A percentile compares a stretch with the other conserved stretches of the same genome.
Evolutionary conservation across 1,140 invertebrate species (phyloP).

Genomic region (Dufourea novaeangliae): DNA sequence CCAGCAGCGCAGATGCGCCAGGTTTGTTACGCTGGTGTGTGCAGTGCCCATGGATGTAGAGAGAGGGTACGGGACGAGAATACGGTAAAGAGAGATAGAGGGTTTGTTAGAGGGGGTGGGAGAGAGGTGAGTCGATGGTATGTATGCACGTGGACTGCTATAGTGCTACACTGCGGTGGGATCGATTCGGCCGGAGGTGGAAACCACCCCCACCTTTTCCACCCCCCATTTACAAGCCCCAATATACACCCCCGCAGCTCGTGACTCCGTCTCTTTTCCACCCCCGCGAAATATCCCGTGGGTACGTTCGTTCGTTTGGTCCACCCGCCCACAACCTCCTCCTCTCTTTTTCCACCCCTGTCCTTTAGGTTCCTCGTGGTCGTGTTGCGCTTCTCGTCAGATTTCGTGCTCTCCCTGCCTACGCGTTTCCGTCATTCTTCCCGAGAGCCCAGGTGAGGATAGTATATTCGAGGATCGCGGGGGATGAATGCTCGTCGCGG

Average conservation of each 20-base stretch:
- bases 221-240: slow-evolving; percentile 75
- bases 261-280: slow-evolving; percentile 62
- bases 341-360: slow-evolving; percentile 42
- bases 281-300: slow-evolving; percentile 69
- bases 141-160: slow-evolving; percentile 79
- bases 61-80: neutral
- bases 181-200: slow-evolving; percentile 78
- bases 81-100: neutral
- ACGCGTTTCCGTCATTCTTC: neutral
- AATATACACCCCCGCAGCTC: slow-evolving; percentile 74
- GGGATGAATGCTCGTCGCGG: neutral
- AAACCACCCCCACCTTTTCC: slow-evolving; percentile 15
- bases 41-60: slow-evolving; percentile 22
- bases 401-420: slow-evolving; percentile 7
- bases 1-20: slow-evolving; percentile 16
- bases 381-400: slow-evolving; percentile 37
- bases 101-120: neutral
- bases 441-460: neutral
- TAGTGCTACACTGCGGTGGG: slow-evolving; percentile 78
- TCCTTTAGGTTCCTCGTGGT: slow-evolving; percentile 36
- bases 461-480: neutral
- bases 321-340: neutral
- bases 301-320: slow-evolving; percentile 53
- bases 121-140: slow-evolving; percentile 65
- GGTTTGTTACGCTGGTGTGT: slow-evolving; percentile 55